Evolutionary conservation across 2,888 invertebrate genomes (phyloP).

Genomic region (Agrotis exclamationis): DNA sequence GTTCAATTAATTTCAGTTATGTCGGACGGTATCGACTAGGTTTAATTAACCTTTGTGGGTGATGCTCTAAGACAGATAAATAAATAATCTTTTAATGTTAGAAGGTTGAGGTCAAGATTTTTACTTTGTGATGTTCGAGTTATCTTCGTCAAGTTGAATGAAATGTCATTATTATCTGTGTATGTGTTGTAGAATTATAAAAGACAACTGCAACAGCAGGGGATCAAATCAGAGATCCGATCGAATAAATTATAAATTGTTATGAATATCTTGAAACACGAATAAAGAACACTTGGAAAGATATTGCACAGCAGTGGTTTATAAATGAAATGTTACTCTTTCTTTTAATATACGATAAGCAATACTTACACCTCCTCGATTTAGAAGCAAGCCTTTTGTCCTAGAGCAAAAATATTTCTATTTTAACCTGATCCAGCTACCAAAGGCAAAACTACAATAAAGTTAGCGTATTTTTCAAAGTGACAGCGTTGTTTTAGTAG

Average conservation of each 20-base stretch:
- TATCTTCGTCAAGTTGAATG: neutral
- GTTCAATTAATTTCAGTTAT: conserved; percentile 87
- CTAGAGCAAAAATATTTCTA: neutral
- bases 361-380: neutral
- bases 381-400: neutral
- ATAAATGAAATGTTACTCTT: no score
- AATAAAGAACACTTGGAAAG: no score
- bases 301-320: no score
- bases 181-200: neutral
- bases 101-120: conserved; percentile 10
- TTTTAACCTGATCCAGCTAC: neutral
- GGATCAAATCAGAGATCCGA: no score
- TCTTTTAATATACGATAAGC: neutral
- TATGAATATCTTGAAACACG: no score
- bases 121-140: neutral
- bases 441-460: conserved; percentile 25
- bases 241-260: no score
- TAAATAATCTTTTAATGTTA: conserved; percentile 36
- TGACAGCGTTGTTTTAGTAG: conserved; percentile 24
- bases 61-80: conserved; percentile 52
- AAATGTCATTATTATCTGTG: neutral
- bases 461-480: conserved; percentile 29
- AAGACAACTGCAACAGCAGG: no score
- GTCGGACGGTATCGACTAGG: conserved; percentile 79
- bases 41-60: conserved; percentile 82